Percentiles rank a stretch among this genome's conserved stretches.
phyloP scores from a whole-genome alignment of 1,140 invertebrate genomes.

The Eufriesea mexicana region DNA sequence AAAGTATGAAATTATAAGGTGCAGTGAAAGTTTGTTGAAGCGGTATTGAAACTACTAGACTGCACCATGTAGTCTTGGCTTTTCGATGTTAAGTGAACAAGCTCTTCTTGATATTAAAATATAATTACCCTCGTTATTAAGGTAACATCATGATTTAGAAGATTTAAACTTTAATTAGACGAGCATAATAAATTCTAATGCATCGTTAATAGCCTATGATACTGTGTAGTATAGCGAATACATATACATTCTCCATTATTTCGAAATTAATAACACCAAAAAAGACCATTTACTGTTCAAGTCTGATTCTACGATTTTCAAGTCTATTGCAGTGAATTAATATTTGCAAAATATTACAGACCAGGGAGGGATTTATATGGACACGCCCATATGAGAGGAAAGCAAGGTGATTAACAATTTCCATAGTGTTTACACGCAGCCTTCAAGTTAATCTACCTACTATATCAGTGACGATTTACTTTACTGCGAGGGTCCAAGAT shows the following conservation, averaged over 20 bases:
- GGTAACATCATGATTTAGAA: neutral
- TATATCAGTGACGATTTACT: constrained; percentile 25
- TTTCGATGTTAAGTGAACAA: neutral
- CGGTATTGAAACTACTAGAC: neutral
- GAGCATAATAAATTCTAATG: too few relatives aligned
- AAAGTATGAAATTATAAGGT: neutral
- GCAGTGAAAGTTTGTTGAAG: neutral
- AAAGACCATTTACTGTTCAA: too few relatives aligned
- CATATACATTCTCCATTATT: too few relatives aligned
- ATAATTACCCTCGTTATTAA: neutral
- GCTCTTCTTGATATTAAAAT: neutral
- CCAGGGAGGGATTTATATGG: neutral
- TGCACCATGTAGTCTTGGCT: too few relatives aligned
- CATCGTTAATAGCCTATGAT: too few relatives aligned
- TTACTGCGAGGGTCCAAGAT: constrained; percentile 20
- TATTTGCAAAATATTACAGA: too few relatives aligned
- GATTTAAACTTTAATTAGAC: neutral
- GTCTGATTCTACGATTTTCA: too few relatives aligned
- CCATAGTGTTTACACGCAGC: neutral
- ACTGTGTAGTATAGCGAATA: too few relatives aligned
- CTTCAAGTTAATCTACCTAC: constrained; percentile 3
- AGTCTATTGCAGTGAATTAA: too few relatives aligned
- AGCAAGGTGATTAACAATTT: neutral
- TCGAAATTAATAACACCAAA: too few relatives aligned
- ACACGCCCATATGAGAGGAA: neutral